A percentile compares a stretch with the other conserved stretches of the same genome.
Evolutionary conservation across 2,888 invertebrate genomes (phyloP).

Genomic region (Neocrepidodera transversa): DNA sequence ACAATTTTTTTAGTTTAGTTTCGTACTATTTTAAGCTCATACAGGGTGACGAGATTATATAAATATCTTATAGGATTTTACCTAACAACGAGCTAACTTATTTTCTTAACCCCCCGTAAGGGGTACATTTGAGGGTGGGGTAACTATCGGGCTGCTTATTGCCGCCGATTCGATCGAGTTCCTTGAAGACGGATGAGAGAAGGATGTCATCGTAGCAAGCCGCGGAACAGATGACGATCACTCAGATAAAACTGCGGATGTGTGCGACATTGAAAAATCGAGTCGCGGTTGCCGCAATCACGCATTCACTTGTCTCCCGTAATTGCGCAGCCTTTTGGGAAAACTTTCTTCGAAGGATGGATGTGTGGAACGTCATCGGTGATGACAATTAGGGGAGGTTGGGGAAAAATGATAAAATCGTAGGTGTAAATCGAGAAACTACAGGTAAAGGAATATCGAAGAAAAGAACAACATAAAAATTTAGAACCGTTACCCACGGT

Average conservation of each 20-base stretch:
- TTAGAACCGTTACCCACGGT: too few relatives aligned
- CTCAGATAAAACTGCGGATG: slow-evolving; percentile 50
- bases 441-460: too few relatives aligned
- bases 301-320: slow-evolving; percentile 37
- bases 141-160: slow-evolving; percentile 13
- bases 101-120: not conserved
- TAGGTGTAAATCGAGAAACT: too few relatives aligned
- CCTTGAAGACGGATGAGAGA: slow-evolving; percentile 48
- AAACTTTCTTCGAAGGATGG: slow-evolving; percentile 18
- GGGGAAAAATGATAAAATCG: too few relatives aligned
- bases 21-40: too few relatives aligned
- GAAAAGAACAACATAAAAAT: too few relatives aligned
- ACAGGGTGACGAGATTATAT: too few relatives aligned
- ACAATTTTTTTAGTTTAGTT: too few relatives aligned
- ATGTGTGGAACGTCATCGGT: slow-evolving; percentile 7
- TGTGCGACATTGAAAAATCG: slow-evolving; percentile 51
- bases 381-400: not conserved
- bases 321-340: slow-evolving; percentile 35
- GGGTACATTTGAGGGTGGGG: too few relatives aligned
- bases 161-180: slow-evolving; percentile 16
- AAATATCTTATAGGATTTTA: too few relatives aligned
- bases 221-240: slow-evolving; percentile 52
- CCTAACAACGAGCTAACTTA: slow-evolving; percentile 11
- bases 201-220: slow-evolving; percentile 54
- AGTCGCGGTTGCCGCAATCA: slow-evolving; percentile 27